Base-by-base conservation (phyloP, 2,888 invertebrate genomes). In the Choreutis nemorana region DNA sequence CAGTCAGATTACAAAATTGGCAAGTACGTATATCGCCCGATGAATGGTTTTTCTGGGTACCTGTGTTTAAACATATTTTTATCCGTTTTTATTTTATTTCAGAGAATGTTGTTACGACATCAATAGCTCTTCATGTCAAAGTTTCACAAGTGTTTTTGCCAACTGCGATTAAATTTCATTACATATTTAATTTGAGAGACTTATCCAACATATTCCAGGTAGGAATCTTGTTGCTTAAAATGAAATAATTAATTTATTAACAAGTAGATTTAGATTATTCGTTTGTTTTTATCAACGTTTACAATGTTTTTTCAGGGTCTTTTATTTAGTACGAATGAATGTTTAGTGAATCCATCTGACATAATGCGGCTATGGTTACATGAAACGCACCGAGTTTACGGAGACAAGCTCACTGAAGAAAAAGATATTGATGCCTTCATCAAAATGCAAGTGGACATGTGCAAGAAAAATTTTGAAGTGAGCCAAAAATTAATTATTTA, bases 81-180 rank as follows among this genome's bases (percentile, higher is more conserved):
- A 21, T 6, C 7, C 10, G 14, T 14, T 22, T 23, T 34, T 14
- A 36, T 25, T 45, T 18, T 9, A 3, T 62, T 61, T 32, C 44
- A 80, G 78, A 61, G 4, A 89, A 87, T 43, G 83, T 97, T 36
- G 92, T 95, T 2, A 77, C 84, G 28, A 92, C 93, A 2, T 89
- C 95, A 0, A 83, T 97, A 31, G 85, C 88, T 10, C 62, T 97
- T 20, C 97, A 97, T 57, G 86, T 90, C 50, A 92, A 94, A 70
- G 87, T 90, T 2, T 84, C 90, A 2, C 89, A 91, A 61, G 85
- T 93, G 13, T 97, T 97, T 65, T 75, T 97, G 34, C 97, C 97
- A 0, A 97, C 97, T 2, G 97, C 97, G 2, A 89, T 94, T 29
- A 97, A 97, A 66, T 97, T 95, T 50, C 97, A 97, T 65, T 97